Conservation (phyloP, 1,140 invertebrate genomes). For the Drosophila rufa region DNA sequence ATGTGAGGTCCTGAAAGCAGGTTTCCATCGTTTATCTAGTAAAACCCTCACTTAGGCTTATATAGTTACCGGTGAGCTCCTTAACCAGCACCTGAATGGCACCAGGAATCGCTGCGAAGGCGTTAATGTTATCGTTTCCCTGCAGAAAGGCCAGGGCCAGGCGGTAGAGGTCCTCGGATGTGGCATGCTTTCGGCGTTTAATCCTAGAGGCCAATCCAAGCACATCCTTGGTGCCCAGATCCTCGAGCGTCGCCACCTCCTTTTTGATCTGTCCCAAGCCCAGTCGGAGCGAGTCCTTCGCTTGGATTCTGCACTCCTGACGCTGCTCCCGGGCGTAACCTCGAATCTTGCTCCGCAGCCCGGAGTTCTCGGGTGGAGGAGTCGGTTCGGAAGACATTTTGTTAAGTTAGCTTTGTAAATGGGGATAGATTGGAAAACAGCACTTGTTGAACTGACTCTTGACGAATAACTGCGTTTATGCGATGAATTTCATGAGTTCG, state of each 20-base stretch:
- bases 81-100: constrained; percentile 75
- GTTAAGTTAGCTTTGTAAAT: background rate
- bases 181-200: constrained; percentile 78
- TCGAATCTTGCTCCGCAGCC: constrained; percentile 62
- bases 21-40: background rate
- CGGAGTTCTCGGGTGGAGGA: background rate
- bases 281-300: constrained; percentile 69
- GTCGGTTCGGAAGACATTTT: background rate
- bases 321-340: constrained; percentile 59
- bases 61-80: constrained; percentile 65
- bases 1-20: constrained; percentile 47
- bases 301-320: constrained; percentile 43
- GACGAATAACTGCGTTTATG: background rate
- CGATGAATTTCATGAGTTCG: background rate
- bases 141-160: constrained; percentile 75
- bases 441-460: constrained; percentile 5
- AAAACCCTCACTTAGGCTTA: too few relatives aligned
- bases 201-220: constrained; percentile 65
- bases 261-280: constrained; percentile 72
- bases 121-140: constrained; percentile 61
- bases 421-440: too few relatives aligned
- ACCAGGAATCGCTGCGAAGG: constrained; percentile 66
- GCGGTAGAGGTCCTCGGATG: constrained; percentile 68
- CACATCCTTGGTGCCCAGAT: constrained; percentile 70
- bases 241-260: constrained; percentile 64